Conservation (phyloP, 2,888 invertebrate genomes). For the Epinotia ramella region DNA sequence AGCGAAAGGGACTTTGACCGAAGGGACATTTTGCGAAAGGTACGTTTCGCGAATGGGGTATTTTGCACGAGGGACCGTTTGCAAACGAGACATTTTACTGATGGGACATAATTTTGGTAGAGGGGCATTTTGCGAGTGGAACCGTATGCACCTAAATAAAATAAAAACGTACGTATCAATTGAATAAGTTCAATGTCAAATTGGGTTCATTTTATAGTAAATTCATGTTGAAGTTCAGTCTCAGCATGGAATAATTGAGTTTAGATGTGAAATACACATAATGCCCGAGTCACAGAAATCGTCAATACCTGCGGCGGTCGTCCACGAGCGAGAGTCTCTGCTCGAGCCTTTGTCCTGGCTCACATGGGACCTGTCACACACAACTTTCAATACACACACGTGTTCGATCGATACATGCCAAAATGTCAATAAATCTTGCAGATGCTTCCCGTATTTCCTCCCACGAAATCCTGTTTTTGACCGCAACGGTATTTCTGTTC, state of each 20-base stretch:
- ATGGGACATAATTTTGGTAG: too few relatives aligned
- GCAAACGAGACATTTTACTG: too few relatives aligned
- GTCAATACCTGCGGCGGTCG: slow-evolving; percentile 71
- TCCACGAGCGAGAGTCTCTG: slow-evolving; percentile 75
- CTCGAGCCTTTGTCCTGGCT: slow-evolving; percentile 76
- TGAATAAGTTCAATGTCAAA: too few relatives aligned
- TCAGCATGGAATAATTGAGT: neutral
- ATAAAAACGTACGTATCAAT: too few relatives aligned
- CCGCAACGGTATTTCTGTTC: neutral
- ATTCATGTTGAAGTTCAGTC: neutral
- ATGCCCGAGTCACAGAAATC: slow-evolving; percentile 54
- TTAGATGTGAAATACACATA: slow-evolving; percentile 38
- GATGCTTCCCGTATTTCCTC: neutral
- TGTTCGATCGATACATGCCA: slow-evolving; percentile 22
- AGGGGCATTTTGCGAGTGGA: too few relatives aligned
- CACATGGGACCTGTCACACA: slow-evolving; percentile 77
- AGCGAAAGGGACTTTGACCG: too few relatives aligned
- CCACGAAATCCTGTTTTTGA: neutral
- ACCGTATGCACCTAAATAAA: too few relatives aligned
- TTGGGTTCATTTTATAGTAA: neutral
- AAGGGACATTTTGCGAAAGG: too few relatives aligned
- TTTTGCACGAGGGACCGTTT: too few relatives aligned
- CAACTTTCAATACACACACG: slow-evolving; percentile 46
- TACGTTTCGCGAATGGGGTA: too few relatives aligned
- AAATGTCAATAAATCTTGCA: neutral